Evolutionary conservation across 2,113 vertebrate species (phyloP), one percentile per base, ranked within the genome.

Genomic region (Cyphomyrus plagiostoma): DNA sequence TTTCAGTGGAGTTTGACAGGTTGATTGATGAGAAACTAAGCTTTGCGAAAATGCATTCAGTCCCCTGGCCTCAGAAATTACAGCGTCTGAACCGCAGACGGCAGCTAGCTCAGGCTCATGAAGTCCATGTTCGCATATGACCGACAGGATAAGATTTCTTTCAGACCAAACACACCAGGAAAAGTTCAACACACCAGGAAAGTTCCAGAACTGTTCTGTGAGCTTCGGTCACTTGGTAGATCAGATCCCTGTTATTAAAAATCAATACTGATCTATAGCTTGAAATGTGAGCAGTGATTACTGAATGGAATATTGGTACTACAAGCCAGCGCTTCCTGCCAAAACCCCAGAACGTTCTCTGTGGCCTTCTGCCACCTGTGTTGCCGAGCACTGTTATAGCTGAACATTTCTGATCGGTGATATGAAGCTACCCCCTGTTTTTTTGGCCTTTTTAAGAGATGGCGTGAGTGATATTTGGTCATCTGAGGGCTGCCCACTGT

Each of bases 21-120:
- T 66, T 84, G 87, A 58, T 48, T 88, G 87, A 88, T 88, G 30
- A 88, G 39, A 23, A n/a, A 70, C 21, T 35, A 3, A 42, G 77
- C 17, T 21, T 84, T 8, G 15, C 2, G 35, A 80, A 42, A 80
- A 80, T 80, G 8, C 74, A 80, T 48, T 48, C 42, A 46, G 10
- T n/a, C 56, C 87, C 42, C 87, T 70, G 87, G 87, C 39, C 39
- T 7, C 87, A 88, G 82, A 84, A n/a, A 48, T 48, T 4, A 23
- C 39, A 84, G 82, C 39, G 1, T 80, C 74, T 39, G 19, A 19
- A 48, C 39, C 35, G 7, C 39, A 21, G 1, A 23, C 3, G 15
- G 39, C 42, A 4, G 42, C 19, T 21, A 4, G n/a, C 56, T 70
- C 23, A 3, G 23, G 45, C 46, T 26, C 48, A 30, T n/a, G 13